Evolutionary conservation across 2,888 invertebrate species (phyloP).

Genomic region (Scotopteryx bipunctaria): DNA sequence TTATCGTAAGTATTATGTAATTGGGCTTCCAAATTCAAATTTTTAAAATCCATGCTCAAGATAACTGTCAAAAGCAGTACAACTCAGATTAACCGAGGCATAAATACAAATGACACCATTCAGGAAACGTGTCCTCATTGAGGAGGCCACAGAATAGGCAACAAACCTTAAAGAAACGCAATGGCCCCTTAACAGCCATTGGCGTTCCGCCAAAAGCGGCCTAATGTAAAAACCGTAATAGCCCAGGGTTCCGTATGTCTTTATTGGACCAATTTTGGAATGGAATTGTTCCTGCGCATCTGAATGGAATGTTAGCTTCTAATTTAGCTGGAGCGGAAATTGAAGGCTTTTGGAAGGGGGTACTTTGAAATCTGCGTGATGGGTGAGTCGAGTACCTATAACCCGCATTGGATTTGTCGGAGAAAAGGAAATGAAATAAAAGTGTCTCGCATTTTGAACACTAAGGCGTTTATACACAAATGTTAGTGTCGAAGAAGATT

Average conservation of each 20-base stretch:
- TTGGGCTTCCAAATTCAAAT: not conserved
- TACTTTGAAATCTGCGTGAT: not conserved
- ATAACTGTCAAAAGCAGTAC: not conserved
- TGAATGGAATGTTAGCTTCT: constrained; percentile 30
- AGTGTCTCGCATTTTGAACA: too few species aligned
- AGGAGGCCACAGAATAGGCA: constrained; percentile 24
- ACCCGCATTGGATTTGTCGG: too few species aligned
- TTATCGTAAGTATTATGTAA: too few species aligned
- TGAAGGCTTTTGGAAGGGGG: constrained; percentile 8
- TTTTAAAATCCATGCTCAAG: not conserved
- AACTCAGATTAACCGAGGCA: constrained; percentile 11
- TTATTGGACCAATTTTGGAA: constrained; percentile 36
- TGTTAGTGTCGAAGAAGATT: too few species aligned
- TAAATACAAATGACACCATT: constrained; percentile 15
- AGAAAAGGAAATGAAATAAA: too few species aligned
- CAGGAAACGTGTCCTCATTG: constrained; percentile 21
- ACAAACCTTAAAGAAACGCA: constrained; percentile 12
- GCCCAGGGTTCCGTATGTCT: constrained; percentile 35
- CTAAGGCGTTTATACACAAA: too few species aligned
- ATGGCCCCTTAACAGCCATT: constrained; percentile 23
- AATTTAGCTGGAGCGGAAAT: constrained; percentile 23
- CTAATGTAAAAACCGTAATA: constrained; percentile 39
- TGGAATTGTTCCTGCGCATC: constrained; percentile 34
- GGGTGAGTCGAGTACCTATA: too few species aligned
- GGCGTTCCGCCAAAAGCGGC: constrained; percentile 35